Base-by-base conservation (phyloP, 2,797 vertebrate genomes). In the Eupleurogrammus muticus region DNA sequence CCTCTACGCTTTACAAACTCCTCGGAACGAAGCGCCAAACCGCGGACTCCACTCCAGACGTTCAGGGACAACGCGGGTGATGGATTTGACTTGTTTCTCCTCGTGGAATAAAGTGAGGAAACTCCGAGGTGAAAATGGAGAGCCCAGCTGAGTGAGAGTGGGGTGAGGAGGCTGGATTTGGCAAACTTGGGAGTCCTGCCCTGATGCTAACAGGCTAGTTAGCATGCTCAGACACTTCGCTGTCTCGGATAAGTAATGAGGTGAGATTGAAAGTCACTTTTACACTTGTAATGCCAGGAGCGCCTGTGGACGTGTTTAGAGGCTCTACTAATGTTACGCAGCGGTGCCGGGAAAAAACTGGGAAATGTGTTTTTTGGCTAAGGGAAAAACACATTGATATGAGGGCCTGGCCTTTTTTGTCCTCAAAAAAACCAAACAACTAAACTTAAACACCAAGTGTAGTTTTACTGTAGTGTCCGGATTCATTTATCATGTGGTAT, bases 71-170 rank as follows among this genome's bases (percentile, higher is more conserved):
- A 6, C 14, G 4, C 21, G 48, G 20, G 23, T 0, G 70, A 17
- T 1, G 62, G 51, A n/a, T 28, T 55, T 44, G 54, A 53, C 8
- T 19, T 13, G 70, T 78, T 83, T 53, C 57, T 73, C 42, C n/a
- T 58, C 60, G 67, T 28, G 87, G 77, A 66, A 44, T 56, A 75
- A 91, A 91, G 90, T 90, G 85, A 62, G 58, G 77, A 87, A 91
- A 90, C 9, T 75, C 21, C 75, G 80, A 72, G 73, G 50, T 86
- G 91, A 92, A 93, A 94, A 91, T 86, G 92, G 91, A 93, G 93
- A 92, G 89, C 83, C 85, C 87, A 92, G 93, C 90, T 91, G 93
- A 92, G 91, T 83, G 89, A 90, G 86, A 92, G 91, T 91, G 94
- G 88, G 89, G 87, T 91, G 93, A 92, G 91, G 93, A 92, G 91